phyloP scores from a whole-genome alignment of 2,113 vertebrate genomes.

The Rhinolophus sinicus region DNA sequence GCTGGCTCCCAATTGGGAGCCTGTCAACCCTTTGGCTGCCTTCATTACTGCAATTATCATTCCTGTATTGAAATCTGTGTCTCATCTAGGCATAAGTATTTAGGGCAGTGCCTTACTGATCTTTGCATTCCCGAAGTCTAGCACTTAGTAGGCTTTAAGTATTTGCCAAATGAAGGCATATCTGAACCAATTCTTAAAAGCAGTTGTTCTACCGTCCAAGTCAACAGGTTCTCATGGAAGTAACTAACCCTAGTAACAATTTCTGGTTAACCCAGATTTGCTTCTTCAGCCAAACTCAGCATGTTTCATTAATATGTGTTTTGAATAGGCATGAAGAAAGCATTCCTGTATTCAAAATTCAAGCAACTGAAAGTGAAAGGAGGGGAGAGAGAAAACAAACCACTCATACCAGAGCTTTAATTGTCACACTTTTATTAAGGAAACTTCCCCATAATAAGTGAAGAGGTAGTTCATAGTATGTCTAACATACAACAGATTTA shows the following conservation, averaged over 20 bases:
- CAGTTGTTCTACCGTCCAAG: neutral
- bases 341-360: conserved; percentile 35
- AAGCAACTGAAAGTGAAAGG: conserved; percentile 9
- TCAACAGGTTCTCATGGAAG: neutral
- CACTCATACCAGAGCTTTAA: conserved; percentile 78
- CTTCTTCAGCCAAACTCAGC: neutral
- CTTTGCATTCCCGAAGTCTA: neutral
- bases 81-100: neutral
- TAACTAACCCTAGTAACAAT: conserved; percentile 5
- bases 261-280: conserved; percentile 2
- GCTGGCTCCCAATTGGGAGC: neutral
- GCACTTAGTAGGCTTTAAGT: neutral
- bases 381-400: conserved; percentile 45
- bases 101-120: neutral
- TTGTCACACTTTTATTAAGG: conserved; percentile 78
- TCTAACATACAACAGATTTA: conserved; percentile 78
- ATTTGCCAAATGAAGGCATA: neutral
- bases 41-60: neutral
- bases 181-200: conserved; percentile 14
- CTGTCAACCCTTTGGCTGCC: neutral
- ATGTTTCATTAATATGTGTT: conserved; percentile 3
- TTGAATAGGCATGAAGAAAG: conserved; percentile 7
- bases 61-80: neutral
- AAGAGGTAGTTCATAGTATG: conserved; percentile 88
- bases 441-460: conserved; percentile 83